These are phyloP conservation scores for Blastomussa wellsi DNA, from an alignment of 92 coral and sea anemone species.

Conservation along the genomic window DNA sequence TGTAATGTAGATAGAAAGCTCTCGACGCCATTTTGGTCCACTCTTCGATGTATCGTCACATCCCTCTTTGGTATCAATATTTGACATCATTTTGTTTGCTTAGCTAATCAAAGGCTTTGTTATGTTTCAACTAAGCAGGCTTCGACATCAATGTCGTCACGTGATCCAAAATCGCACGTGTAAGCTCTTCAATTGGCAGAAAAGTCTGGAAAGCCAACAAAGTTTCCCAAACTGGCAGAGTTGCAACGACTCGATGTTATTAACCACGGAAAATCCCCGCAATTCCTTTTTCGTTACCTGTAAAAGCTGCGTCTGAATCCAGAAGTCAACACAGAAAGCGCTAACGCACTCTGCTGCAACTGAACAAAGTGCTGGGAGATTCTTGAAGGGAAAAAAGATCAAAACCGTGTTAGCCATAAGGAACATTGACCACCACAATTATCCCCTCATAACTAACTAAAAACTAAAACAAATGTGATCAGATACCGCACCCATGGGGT, in stretches of 20 bases:
- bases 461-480: too few relatives aligned
- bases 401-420: neutral
- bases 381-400: conserved; percentile 40
- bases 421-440: too few relatives aligned
- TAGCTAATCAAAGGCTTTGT: neutral
- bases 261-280: neutral
- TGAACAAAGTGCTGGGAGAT: conserved; percentile 83
- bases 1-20: neutral
- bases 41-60: neutral
- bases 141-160: neutral
- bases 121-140: neutral
- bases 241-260: neutral
- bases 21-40: neutral
- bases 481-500: too few relatives aligned
- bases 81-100: too few relatives aligned
- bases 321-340: conserved; percentile 90
- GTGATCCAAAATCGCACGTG: neutral
- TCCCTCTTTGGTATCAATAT: neutral
- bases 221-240: neutral
- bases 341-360: conserved; percentile 91
- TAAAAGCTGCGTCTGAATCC: conserved; percentile 95
- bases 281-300: conserved; percentile 47
- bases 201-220: neutral
- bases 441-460: neutral
- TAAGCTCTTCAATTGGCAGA: neutral